These are phyloP conservation scores for Phodopus roborovskii DNA, from an alignment of 2,113 vertebrate species.

Conservation along the genomic window DNA sequence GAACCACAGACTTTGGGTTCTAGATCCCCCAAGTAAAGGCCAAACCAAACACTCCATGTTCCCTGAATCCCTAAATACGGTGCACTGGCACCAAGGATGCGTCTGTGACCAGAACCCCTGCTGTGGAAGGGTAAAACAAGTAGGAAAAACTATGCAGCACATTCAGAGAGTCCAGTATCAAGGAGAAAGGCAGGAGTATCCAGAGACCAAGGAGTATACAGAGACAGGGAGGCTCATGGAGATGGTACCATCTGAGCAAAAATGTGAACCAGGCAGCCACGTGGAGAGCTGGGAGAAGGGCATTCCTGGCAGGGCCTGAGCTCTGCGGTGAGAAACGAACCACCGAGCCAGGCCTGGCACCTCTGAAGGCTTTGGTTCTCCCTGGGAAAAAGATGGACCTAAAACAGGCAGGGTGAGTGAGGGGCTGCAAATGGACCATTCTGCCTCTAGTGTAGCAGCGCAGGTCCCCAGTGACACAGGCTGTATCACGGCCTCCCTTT, in stretches of 20 bases:
- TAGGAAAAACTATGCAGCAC: not conserved
- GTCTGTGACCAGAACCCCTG: not conserved
- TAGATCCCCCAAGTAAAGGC: not conserved
- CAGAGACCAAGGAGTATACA: not conserved
- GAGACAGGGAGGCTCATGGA: not conserved
- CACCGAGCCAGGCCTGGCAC: not conserved
- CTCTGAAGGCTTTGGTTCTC: not conserved
- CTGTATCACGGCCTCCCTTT: not conserved
- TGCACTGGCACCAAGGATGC: not conserved
- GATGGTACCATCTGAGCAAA: not conserved
- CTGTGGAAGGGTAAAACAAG: not conserved
- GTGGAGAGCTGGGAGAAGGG: not conserved
- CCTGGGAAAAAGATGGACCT: not conserved
- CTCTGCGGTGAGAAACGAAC: not conserved
- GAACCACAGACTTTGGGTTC: not conserved
- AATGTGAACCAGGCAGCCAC: not conserved
- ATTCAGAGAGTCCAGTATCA: not conserved
- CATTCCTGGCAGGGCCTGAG: not conserved
- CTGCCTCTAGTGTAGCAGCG: accelerated
- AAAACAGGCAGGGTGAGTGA: not conserved
- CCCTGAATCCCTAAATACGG: not conserved
- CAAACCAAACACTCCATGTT: not conserved
- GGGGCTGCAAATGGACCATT: accelerated
- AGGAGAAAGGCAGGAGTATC: not conserved
- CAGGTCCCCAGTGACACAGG: not conserved